Conservation (phyloP, 2,113 vertebrate genomes). For the Rhadina sibilatrix region DNA sequence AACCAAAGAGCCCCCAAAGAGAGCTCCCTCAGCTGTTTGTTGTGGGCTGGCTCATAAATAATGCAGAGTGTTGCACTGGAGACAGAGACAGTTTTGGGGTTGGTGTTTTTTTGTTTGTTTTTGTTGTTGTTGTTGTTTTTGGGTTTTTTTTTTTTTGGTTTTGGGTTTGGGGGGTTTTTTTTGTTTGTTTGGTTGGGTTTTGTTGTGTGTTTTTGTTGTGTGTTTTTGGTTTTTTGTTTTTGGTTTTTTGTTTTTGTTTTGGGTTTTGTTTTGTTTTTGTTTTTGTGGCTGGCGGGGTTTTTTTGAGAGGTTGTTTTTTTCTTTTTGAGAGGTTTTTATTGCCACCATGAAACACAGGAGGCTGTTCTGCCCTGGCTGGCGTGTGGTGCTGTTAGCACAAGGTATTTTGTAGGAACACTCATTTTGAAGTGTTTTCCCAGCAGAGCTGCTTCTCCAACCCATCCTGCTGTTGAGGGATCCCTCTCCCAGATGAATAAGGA, state of each 20-base stretch:
- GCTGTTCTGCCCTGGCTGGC: background rate
- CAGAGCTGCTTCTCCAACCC: background rate
- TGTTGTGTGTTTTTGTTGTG: too few relatives aligned
- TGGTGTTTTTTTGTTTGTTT: too few relatives aligned
- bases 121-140: too few relatives aligned
- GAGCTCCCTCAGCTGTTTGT: background rate
- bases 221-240: too few relatives aligned
- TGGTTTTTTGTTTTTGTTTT: too few relatives aligned
- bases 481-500: background rate
- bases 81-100: background rate
- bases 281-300: too few relatives aligned
- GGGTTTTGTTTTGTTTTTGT: too few relatives aligned
- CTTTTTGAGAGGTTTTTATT: background rate
- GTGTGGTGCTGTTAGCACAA: background rate
- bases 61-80: background rate
- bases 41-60: constrained; percentile 3
- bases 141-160: too few relatives aligned
- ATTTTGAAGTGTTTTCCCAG: background rate
- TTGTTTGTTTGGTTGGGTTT: too few relatives aligned
- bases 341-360: background rate
- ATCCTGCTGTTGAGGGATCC: background rate
- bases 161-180: too few relatives aligned
- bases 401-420: background rate
- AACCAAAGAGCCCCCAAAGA: background rate
- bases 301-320: too few relatives aligned